phyloP scores from a whole-genome alignment of 2,888 invertebrate genomes.

The Poecilobothrus nobilitatus region DNA sequence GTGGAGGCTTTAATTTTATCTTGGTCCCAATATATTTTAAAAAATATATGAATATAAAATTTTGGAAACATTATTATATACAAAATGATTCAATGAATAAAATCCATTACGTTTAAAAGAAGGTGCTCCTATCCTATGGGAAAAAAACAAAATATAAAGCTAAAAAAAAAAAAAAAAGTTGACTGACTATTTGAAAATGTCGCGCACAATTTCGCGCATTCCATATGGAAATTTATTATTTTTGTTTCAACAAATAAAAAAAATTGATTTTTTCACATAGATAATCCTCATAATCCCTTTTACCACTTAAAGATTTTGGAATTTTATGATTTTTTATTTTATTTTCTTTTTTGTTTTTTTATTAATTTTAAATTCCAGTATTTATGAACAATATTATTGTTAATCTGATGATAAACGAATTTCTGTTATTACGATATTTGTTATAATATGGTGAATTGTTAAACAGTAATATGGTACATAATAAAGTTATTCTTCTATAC shows the following conservation, averaged over 20 bases:
- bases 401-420: constrained; percentile 1
- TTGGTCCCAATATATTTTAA: too few relatives aligned
- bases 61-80: too few relatives aligned
- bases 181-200: neutral
- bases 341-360: neutral
- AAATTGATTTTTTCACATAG: constrained; percentile 8
- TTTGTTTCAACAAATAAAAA: neutral
- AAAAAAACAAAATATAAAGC: neutral
- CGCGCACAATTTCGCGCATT: constrained; percentile 2
- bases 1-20: too few relatives aligned
- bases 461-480: neutral
- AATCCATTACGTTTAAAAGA: too few relatives aligned
- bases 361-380: constrained; percentile 6
- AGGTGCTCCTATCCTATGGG: neutral
- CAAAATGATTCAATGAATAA: too few relatives aligned
- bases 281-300: constrained; percentile 12
- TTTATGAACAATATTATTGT: neutral
- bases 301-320: constrained; percentile 9
- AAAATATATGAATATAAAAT: too few relatives aligned
- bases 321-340: neutral
- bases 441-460: neutral
- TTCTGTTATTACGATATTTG: neutral
- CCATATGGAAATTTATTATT: neutral
- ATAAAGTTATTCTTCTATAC: neutral
- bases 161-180: neutral